phyloP scores from a whole-genome alignment of 1,140 invertebrate species.

The Eulimnadia texana region DNA sequence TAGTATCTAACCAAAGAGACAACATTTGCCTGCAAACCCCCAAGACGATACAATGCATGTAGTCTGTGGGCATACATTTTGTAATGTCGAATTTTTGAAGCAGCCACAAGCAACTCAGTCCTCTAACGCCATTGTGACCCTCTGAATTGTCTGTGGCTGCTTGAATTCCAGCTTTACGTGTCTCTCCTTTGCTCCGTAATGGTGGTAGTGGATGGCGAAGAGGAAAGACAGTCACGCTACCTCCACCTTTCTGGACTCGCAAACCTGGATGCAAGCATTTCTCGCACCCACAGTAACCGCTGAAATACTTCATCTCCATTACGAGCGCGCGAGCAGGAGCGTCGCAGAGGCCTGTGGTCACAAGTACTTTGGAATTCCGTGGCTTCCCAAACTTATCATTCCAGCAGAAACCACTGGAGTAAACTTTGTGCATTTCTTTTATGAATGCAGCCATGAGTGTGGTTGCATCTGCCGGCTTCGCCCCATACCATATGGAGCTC shows the following conservation, averaged over 20 bases:
- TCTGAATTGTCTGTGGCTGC: not conserved
- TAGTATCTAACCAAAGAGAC: not conserved
- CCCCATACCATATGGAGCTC: slow-evolving; percentile 1
- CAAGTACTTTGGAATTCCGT: not conserved
- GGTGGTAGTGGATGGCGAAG: not conserved
- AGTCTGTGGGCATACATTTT: not conserved
- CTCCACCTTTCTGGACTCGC: slow-evolving; percentile 7
- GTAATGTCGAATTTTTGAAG: slow-evolving; percentile 4
- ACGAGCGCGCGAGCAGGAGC: not conserved
- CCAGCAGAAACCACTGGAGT: not conserved
- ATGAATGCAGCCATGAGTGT: slow-evolving; percentile 1
- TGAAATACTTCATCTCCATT: not conserved
- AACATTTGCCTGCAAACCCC: slow-evolving; percentile 2
- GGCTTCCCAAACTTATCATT: not conserved
- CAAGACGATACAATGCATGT: slow-evolving; percentile 4
- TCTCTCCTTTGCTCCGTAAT: slow-evolving; percentile 1
- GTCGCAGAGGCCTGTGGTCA: not conserved
- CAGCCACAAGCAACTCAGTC: not conserved
- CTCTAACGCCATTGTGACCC: not conserved
- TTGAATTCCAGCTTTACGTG: not conserved
- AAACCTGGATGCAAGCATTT: slow-evolving; percentile 1
- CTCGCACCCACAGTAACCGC: slow-evolving; percentile 1
- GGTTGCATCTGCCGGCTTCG: not conserved
- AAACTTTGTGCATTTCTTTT: not conserved
- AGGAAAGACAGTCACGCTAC: not conserved